A percentile compares a stretch with the other conserved stretches of the same genome.
Evolutionary conservation across 2,797 vertebrate species (phyloP).

Genomic region (Merluccius polli): DNA sequence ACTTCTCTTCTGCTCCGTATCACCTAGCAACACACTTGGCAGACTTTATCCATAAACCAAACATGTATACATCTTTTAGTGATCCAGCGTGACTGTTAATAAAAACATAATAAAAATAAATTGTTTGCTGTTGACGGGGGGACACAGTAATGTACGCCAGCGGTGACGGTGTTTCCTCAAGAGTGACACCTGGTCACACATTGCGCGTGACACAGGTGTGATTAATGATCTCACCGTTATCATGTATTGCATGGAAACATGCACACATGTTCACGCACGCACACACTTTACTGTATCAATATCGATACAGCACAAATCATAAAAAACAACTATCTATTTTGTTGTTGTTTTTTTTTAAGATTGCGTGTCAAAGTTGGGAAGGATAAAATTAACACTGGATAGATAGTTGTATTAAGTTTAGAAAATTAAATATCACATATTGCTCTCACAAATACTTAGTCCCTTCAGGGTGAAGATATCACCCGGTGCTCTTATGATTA

Average conservation of each 20-base stretch:
- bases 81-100: constrained; percentile 24
- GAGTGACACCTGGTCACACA: constrained; percentile 45
- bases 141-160: too few species aligned
- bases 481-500: constrained; percentile 6
- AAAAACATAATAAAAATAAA: too few species aligned
- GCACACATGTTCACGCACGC: neutral
- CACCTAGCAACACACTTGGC: too few species aligned
- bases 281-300: too few species aligned
- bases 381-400: neutral
- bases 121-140: too few species aligned
- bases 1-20: too few species aligned
- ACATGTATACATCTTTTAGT: neutral
- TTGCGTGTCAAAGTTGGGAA: neutral
- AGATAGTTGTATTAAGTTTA: neutral
- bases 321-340: too few species aligned
- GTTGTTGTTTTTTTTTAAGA: neutral
- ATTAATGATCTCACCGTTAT: constrained; percentile 42
- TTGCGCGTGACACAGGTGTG: constrained; percentile 38
- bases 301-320: too few species aligned
- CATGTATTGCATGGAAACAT: constrained; percentile 27
- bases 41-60: neutral
- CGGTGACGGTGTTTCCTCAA: constrained; percentile 45
- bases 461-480: neutral
- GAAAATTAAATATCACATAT: neutral
- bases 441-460: constrained; percentile 2